Conservation (phyloP, 2,888 invertebrate genomes). For the Drosophila mayaguana region DNA sequence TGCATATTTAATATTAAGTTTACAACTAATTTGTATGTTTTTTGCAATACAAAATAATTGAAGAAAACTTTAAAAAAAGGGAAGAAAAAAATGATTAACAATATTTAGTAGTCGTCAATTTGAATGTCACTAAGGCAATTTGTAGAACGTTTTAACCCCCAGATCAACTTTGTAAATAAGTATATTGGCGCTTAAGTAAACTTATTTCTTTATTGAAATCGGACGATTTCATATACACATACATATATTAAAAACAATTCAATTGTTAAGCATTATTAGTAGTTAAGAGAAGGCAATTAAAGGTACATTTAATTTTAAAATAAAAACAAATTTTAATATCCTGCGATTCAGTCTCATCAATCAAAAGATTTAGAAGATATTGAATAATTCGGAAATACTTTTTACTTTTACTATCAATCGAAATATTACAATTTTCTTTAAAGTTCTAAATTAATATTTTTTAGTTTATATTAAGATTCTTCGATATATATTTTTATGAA, state of each 20-base stretch:
- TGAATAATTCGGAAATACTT: neutral
- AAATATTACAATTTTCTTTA: neutral
- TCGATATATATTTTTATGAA: neutral
- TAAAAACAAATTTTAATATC: constrained; percentile 68
- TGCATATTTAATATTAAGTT: constrained; percentile 68
- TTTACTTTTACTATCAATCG: neutral
- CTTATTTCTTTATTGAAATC: constrained; percentile 40
- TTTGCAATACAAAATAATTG: constrained; percentile 64
- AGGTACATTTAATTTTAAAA: constrained; percentile 76
- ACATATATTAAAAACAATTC: constrained; percentile 68
- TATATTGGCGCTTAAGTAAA: constrained; percentile 63
- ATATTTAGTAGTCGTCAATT: constrained; percentile 71
- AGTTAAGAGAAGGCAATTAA: constrained; percentile 77
- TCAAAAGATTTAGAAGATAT: neutral
- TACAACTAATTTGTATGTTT: constrained; percentile 62
- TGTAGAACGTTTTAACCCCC: constrained; percentile 66
- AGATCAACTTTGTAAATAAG: constrained; percentile 64
- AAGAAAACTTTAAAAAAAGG: constrained; percentile 24
- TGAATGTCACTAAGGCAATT: constrained; percentile 60
- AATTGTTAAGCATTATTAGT: constrained; percentile 80
- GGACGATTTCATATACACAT: constrained; percentile 35
- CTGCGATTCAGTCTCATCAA: constrained; percentile 17
- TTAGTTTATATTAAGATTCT: neutral
- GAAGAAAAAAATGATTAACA: constrained; percentile 36
- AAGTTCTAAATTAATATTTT: neutral